phyloP scores from a whole-genome alignment of 1,140 invertebrate species.

The Nasonia giraulti region DNA sequence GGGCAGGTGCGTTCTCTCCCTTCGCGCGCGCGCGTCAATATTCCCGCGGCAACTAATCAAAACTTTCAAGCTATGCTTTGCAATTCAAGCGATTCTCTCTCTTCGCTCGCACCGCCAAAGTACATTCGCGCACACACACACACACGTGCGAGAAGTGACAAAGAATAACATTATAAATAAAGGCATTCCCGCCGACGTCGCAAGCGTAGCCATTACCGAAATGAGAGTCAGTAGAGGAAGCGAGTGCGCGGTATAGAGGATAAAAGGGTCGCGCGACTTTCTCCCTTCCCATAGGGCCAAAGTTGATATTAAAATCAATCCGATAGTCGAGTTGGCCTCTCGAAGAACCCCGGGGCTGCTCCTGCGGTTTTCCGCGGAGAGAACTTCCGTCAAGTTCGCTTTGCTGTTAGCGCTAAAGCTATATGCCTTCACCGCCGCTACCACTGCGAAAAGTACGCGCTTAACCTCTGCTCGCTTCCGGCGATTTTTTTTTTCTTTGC shows the following conservation, averaged over 20 bases:
- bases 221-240: neutral
- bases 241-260: neutral
- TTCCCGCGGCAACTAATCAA: slow-evolving; percentile 63
- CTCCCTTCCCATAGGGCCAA: slow-evolving; percentile 15
- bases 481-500: neutral
- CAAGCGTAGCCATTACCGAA: neutral
- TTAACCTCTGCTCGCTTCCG: neutral
- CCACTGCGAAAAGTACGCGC: too few species aligned
- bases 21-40: slow-evolving; percentile 55
- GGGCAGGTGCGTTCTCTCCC: neutral
- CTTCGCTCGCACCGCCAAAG: neutral
- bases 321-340: slow-evolving; percentile 58
- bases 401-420: slow-evolving; percentile 61
- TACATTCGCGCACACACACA: neutral
- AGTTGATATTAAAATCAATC: slow-evolving; percentile 72
- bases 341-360: slow-evolving; percentile 27
- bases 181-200: neutral
- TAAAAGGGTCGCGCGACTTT: neutral
- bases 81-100: slow-evolving; percentile 49
- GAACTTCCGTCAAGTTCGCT: slow-evolving; percentile 68
- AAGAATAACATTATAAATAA: slow-evolving; percentile 5
- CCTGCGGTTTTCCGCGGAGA: slow-evolving; percentile 49
- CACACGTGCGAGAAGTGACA: neutral
- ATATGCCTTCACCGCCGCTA: too few species aligned
- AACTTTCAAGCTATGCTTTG: slow-evolving; percentile 59